Percentiles rank a stretch among this genome's conserved stretches.
These are phyloP conservation scores for Schizopygopsis malacanthus DNA, from an alignment of 2,797 vertebrate genomes.

Conservation along the genomic window DNA sequence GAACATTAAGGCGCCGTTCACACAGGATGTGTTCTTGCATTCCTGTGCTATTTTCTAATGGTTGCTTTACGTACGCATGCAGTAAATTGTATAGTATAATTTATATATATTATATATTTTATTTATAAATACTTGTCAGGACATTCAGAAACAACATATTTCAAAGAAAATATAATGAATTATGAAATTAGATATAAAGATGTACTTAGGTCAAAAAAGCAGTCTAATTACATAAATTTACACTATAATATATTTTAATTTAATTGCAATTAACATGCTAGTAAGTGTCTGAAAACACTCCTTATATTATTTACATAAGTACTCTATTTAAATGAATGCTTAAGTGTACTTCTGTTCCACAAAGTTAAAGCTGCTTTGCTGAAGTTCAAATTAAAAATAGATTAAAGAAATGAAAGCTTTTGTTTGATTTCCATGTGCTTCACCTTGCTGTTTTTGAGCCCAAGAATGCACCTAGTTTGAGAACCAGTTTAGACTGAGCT, in stretches of 20 bases:
- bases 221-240: too few relatives aligned
- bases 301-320: neutral
- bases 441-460: neutral
- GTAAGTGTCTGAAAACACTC: too few relatives aligned
- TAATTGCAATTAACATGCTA: neutral
- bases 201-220: too few relatives aligned
- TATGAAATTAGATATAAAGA: neutral
- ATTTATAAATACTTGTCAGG: too few relatives aligned
- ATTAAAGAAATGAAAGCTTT: neutral
- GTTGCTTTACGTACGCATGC: neutral
- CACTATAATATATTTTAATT: too few relatives aligned
- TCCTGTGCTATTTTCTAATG: neutral
- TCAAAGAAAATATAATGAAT: neutral
- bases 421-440: neutral
- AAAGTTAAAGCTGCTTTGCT: constrained; percentile 1
- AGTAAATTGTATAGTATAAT: too few relatives aligned
- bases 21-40: constrained; percentile 15
- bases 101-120: too few relatives aligned
- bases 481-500: neutral
- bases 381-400: neutral
- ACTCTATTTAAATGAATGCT: neutral
- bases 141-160: too few relatives aligned
- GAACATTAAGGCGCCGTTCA: neutral
- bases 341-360: neutral
- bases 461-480: neutral